Evolutionary conservation across 2,113 vertebrate species (phyloP).

Genomic region (Nicator chloris): DNA sequence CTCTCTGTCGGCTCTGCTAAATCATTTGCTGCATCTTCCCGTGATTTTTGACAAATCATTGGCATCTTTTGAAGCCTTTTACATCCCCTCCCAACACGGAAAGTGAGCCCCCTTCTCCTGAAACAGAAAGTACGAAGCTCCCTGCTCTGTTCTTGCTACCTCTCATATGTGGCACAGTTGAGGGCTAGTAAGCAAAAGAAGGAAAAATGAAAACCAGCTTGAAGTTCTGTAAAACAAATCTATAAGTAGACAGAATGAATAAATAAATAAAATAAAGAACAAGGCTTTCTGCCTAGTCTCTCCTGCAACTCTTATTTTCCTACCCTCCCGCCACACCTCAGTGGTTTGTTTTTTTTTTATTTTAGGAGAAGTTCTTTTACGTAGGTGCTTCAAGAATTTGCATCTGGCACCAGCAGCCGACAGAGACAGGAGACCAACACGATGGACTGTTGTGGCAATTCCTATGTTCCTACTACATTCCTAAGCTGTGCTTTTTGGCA

Average conservation of each 20-base stretch:
- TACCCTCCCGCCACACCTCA: conserved; percentile 5
- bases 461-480: conserved; percentile 20
- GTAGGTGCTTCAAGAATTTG: conserved; percentile 35
- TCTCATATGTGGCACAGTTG: not conserved
- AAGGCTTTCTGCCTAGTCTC: not conserved
- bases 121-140: not conserved
- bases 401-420: conserved; percentile 8
- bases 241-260: not conserved
- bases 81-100: not conserved
- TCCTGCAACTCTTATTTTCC: conserved; percentile 4
- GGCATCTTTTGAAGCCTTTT: not conserved
- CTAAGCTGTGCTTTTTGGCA: conserved; percentile 39
- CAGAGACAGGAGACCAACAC: not conserved
- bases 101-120: not conserved
- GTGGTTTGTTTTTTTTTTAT: not conserved
- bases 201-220: not conserved
- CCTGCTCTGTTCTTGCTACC: not conserved
- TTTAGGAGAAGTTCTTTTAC: conserved; percentile 14
- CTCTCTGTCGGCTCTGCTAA: not conserved
- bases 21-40: not conserved
- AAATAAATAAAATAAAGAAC: not conserved
- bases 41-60: not conserved
- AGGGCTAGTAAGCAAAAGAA: not conserved
- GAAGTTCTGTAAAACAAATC: not conserved
- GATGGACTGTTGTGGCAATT: not conserved